Evolutionary conservation across 1,140 invertebrate species (phyloP), one percentile per base, ranked within the genome.

Genomic region (Neodiprion virginianus): DNA sequence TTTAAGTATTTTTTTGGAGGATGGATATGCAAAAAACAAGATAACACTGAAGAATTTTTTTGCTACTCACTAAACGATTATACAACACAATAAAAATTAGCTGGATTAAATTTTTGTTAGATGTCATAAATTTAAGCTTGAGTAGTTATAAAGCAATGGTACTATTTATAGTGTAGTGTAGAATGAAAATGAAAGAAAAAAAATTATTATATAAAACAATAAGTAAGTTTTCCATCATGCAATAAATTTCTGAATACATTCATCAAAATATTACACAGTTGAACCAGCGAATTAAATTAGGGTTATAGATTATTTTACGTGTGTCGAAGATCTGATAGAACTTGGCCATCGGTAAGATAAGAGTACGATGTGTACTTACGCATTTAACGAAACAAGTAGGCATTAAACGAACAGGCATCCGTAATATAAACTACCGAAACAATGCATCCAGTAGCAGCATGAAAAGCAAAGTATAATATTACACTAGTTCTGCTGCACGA

Each of bases 361-460:
- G 23, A 67, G 48, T 12, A 12, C 61, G 66, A 74, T 48, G 78
- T 78, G 76, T 83, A 81, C 80, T 82, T 82, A 81, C 81, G 73
- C 69, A 53, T 72, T 68, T 78, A 82, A 79, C 61, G 76, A 77
- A 77, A 76, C 74, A 80, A 80, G 79, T 78, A 81, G 76, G 83
- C 80, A 78, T 68, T 78, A 72, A 12, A 21, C 11, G 40, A 8
- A 48, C n/a, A 48, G 67, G 75, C 71, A 69, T 71, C 74, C 79
- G 85, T 87, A 85, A 88, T 88, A 88, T 88, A 88, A 88, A 80
- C 84, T 87, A 85, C 79, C 47, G 66, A 74, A 75, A 87, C 84
- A 88, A 88, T 82, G 84, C 75, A 81, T 72, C 75, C 81, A 85
- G 73, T 75, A 74, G 83, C 82, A 84, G 79, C 87, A 82, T 80